Base-by-base conservation (phyloP, 64 coral and sea anemone genomes). In the Porites australiensis region DNA sequence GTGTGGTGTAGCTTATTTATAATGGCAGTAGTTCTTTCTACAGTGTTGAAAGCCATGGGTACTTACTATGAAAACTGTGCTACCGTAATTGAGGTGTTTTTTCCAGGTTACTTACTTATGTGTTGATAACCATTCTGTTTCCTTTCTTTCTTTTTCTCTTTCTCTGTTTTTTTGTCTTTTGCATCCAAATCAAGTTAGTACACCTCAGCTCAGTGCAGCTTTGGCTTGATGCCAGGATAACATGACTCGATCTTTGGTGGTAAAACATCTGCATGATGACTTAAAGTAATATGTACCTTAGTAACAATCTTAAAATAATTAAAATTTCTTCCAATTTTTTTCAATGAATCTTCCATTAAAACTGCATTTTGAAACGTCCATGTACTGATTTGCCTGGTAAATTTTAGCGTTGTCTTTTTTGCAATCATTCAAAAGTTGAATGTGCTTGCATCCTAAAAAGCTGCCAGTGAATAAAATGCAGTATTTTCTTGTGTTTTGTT, bases 121-220 rank as follows among this genome's bases (percentile, higher is more conserved):
- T 82, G 75, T 60, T 94, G 92, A 94, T 94, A 94, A 94, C 92
- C 67, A 66, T 90, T 93, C 70, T 94, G 22, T 93, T 96, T 94
- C 68, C 85, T 94, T 94, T 94, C 83, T 84, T 79, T 63, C 87
- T 91, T 96, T 93, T 88, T 98, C 95, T 98, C 92, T 98, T 98
- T 96, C 93, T 88, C 88, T 90, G 84, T 98, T 95, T 96, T 92
- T 93, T 94, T 96, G 88, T 96, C 91, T 93, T 88, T 84, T 84
- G 62, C 81, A 64, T 84, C 63, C 81, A 84, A 84, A 84, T 43
- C 81, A 84, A 84, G 81, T 84, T 84, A 84, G 81, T 68, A 64
- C 61, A 50, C 45, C 61, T 37, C 27, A 37, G 27, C 27, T 37
- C 27, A 37, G 27, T 84, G 81, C 81, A 15, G 81, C 61, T 84